Conservation (phyloP, 2,797 vertebrate genomes). For the Protonibea diacanthus region DNA sequence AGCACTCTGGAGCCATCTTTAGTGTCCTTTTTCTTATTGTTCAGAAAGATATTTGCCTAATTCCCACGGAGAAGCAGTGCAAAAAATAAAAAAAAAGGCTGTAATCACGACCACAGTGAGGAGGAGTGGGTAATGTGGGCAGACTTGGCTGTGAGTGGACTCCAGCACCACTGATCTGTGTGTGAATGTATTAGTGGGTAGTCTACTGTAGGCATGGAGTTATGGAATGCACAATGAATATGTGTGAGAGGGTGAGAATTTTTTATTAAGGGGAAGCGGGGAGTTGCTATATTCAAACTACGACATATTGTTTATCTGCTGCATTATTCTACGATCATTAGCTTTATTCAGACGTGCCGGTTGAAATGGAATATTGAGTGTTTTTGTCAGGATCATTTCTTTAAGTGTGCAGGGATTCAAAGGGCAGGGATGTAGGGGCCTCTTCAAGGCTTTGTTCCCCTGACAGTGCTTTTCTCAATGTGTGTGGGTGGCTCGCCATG, state of each 20-base stretch:
- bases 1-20: constrained; percentile 44
- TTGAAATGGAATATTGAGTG: constrained; percentile 57
- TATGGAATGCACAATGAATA: constrained; percentile 80
- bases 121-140: constrained; percentile 87
- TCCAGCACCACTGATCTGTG: constrained; percentile 82
- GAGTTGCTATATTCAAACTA: constrained; percentile 56
- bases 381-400: constrained; percentile 74
- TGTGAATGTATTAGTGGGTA: constrained; percentile 82
- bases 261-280: constrained; percentile 63
- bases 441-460: constrained; percentile 83
- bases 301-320: constrained; percentile 70
- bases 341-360: constrained; percentile 42
- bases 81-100: constrained; percentile 74
- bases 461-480: constrained; percentile 82
- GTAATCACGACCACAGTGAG: constrained; percentile 85
- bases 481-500: constrained; percentile 83
- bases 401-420: constrained; percentile 76
- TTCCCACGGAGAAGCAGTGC: constrained; percentile 79
- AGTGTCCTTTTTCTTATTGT: constrained; percentile 70
- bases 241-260: constrained; percentile 75
- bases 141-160: constrained; percentile 86
- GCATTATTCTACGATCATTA: constrained; percentile 49
- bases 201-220: constrained; percentile 80
- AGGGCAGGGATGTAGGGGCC: constrained; percentile 80
- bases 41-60: constrained; percentile 77